phyloP scores from a whole-genome alignment of 2,888 invertebrate genomes.

The Bedellia somnulentella region DNA sequence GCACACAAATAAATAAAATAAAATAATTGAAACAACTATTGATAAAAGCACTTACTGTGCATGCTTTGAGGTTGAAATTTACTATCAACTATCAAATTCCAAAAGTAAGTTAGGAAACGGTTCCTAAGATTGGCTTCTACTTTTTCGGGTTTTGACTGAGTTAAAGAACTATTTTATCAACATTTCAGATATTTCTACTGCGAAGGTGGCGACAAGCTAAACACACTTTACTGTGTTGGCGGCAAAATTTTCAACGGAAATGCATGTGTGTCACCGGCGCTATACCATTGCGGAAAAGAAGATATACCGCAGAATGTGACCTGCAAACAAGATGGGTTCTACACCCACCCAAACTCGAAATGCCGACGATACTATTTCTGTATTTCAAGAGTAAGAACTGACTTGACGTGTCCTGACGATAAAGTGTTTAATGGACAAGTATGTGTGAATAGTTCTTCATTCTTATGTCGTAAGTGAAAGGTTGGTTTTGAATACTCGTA shows the following conservation, averaged over 20 bases:
- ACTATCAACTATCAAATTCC: no score
- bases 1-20: no score
- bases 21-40: no score
- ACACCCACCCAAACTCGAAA: conserved; percentile 42
- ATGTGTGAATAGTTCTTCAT: conserved; percentile 53
- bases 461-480: no score
- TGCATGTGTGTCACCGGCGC: conserved; percentile 45
- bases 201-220: conserved; percentile 54
- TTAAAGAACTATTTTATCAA: no score
- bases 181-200: conserved; percentile 61
- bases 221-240: conserved; percentile 56
- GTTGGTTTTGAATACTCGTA: background rate
- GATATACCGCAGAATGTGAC: conserved; percentile 15
- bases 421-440: conserved; percentile 62
- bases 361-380: conserved; percentile 63
- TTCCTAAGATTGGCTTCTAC: no score
- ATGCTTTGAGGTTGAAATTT: no score
- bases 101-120: no score
- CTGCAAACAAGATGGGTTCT: conserved; percentile 59
- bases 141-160: no score
- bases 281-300: conserved; percentile 40
- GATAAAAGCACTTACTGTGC: no score
- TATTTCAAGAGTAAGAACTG: conserved; percentile 49
- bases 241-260: conserved; percentile 63
- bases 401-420: conserved; percentile 41